Percentiles rank a stretch among this genome's conserved stretches.
Conservation (phyloP, 2,888 invertebrate species). For the Zaprionus bogoriensis region DNA sequence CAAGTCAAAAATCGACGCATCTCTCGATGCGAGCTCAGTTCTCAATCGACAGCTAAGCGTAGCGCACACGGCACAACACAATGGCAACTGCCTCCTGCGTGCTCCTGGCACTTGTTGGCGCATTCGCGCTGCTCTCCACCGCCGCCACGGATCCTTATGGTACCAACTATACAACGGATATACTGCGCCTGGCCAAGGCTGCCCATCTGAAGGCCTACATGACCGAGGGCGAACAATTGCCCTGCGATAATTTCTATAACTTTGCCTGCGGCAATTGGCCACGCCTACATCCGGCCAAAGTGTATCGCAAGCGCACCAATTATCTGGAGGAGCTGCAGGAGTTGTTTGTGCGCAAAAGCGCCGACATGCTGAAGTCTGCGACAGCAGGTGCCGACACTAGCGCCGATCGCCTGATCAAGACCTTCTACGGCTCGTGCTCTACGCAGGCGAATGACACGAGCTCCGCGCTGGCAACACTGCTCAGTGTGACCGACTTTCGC, state of each 20-base stretch:
- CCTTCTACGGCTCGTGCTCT: conserved; percentile 75
- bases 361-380: conserved; percentile 63
- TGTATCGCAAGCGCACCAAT: conserved; percentile 57
- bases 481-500: conserved; percentile 64
- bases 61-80: conserved; percentile 26
- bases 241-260: conserved; percentile 78
- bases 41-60: conserved; percentile 50
- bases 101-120: conserved; percentile 28
- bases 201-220: conserved; percentile 77
- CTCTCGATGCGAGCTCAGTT: conserved; percentile 62
- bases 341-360: conserved; percentile 75
- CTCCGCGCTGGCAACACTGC: conserved; percentile 57
- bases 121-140: not conserved
- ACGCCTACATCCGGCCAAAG: conserved; percentile 65
- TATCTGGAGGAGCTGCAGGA: conserved; percentile 76
- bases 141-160: conserved; percentile 38
- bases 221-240: conserved; percentile 44
- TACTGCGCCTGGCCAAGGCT: conserved; percentile 77
- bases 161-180: conserved; percentile 71
- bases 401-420: conserved; percentile 72
- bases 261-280: conserved; percentile 81
- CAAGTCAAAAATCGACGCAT: conserved; percentile 72
- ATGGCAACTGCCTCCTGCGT: conserved; percentile 5
- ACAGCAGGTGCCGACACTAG: conserved; percentile 53
- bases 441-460: conserved; percentile 51